These are phyloP conservation scores for Apogon hyalosoma DNA, from an alignment of 2,797 vertebrate genomes.

Conservation along the genomic window DNA sequence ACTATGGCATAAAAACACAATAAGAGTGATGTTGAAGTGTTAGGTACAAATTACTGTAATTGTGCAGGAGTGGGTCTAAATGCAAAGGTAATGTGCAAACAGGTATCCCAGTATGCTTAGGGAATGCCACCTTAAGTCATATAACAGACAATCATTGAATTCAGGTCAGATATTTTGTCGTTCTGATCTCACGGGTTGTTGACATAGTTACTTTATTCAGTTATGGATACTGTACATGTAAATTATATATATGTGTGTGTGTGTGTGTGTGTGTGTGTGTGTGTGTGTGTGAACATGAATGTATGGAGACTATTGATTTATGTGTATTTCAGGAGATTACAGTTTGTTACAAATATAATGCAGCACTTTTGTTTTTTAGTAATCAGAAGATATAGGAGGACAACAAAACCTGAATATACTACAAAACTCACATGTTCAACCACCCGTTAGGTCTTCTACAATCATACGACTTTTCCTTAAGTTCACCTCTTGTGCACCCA, in stretches of 20 bases:
- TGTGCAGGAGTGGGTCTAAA: constrained; percentile 1
- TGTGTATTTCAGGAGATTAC: background rate
- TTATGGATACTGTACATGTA: background rate
- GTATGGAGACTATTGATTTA: too few relatives aligned
- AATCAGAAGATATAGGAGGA: constrained; percentile 13
- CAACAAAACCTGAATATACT: constrained; percentile 23
- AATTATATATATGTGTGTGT: background rate
- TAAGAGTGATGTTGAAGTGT: background rate
- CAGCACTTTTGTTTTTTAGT: background rate
- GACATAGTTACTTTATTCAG: background rate
- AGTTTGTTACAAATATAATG: background rate
- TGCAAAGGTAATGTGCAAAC: constrained; percentile 8
- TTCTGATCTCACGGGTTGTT: background rate
- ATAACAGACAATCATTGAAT: background rate
- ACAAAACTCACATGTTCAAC: constrained; percentile 58
- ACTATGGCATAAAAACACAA: background rate
- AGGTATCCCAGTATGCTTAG: constrained; percentile 15
- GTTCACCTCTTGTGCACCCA: constrained; percentile 77
- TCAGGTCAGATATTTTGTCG: background rate
- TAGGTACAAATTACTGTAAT: constrained; percentile 9
- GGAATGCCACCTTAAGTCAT: constrained; percentile 7
- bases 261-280: too few relatives aligned
- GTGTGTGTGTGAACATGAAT: too few relatives aligned
- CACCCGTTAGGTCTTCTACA: constrained; percentile 45
- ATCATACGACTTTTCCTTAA: constrained; percentile 70